Base-by-base conservation (phyloP, 1,140 invertebrate species). In the Leguminivora glycinivorella region DNA sequence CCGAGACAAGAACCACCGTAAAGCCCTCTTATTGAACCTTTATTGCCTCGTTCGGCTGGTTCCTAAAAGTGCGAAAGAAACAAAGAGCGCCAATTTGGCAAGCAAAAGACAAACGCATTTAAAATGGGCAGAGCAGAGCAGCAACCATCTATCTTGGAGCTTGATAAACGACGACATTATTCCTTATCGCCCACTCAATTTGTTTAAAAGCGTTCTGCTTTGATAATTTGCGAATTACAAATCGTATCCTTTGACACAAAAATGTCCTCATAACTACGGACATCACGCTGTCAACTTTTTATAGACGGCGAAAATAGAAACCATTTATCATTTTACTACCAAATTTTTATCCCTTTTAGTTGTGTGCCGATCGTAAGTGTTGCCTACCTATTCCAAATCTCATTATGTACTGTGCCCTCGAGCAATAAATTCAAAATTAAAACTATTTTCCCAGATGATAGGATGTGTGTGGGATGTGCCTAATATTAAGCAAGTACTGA, bases 201-300 rank as follows among this genome's bases (percentile, higher is more conserved):
- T 91, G 87, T 91, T 88, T 90, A 89, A 91, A 90, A 91, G 87
- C 88, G 84, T 89, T 89, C 82, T 89, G 86, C 88, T 89, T 90
- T 90, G 87, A 91, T 91, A 90, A 91, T 91, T 90, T 91, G 85
- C 87, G 83, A 89, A 89, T 91, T 91, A 91, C 87, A 90, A 91
- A 91, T 91, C 88, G 89, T 84, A 90, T 89, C 78, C 79, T 80
- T 76, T 88, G 85, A 87, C 84, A 82, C 81, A 89, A 87, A 89
- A 90, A 89, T 88, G 79, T 86, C 77, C 77, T 82, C 81, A 87
- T 85, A 85, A 86, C 83, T 82, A 52, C 7, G 83, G 72, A 76
- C 78, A 75, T 69, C 7, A 19, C 82, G 81, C 84, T 74, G 74
- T 75, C 80, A 78, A 79, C 71, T 76, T 74, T 83, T 83, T 83